These are phyloP conservation scores for Actinia equina DNA, from an alignment of 64 coral and sea anemone species.

Conservation along the genomic window DNA sequence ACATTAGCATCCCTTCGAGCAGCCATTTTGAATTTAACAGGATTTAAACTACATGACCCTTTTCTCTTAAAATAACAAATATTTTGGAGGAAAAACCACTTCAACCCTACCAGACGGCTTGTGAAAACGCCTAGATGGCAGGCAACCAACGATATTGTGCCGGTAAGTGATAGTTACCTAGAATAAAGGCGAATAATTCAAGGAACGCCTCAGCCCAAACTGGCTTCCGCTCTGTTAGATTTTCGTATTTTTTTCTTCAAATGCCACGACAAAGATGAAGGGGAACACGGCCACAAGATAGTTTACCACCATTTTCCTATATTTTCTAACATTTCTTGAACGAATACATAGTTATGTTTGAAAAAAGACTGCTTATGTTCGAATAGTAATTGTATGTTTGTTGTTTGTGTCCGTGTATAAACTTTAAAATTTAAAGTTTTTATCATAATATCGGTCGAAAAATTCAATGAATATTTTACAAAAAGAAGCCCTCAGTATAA, in stretches of 20 bases:
- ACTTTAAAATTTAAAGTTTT: background rate
- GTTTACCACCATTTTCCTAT: background rate
- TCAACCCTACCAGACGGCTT: background rate
- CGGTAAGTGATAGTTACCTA: too few relatives aligned
- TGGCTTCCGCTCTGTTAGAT: background rate
- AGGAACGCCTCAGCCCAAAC: background rate
- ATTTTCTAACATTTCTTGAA: background rate
- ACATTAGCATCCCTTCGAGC: constrained; percentile 12
- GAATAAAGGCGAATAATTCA: background rate
- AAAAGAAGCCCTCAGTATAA: background rate
- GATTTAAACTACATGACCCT: background rate
- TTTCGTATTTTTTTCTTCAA: background rate
- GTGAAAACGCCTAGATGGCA: constrained; percentile 35
- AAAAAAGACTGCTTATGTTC: background rate
- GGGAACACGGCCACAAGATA: background rate
- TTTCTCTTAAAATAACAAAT: background rate
- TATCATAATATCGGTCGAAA: background rate
- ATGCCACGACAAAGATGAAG: background rate
- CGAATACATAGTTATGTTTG: background rate
- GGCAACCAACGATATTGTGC: constrained; percentile 54
- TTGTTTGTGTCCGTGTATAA: background rate
- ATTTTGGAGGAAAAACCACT: background rate
- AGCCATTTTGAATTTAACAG: constrained; percentile 11
- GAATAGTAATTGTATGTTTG: background rate
- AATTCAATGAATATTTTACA: constrained; percentile 1